These are phyloP conservation scores for Periphyllus acericola DNA, from an alignment of 2,888 invertebrate genomes.

Conservation along the genomic window DNA sequence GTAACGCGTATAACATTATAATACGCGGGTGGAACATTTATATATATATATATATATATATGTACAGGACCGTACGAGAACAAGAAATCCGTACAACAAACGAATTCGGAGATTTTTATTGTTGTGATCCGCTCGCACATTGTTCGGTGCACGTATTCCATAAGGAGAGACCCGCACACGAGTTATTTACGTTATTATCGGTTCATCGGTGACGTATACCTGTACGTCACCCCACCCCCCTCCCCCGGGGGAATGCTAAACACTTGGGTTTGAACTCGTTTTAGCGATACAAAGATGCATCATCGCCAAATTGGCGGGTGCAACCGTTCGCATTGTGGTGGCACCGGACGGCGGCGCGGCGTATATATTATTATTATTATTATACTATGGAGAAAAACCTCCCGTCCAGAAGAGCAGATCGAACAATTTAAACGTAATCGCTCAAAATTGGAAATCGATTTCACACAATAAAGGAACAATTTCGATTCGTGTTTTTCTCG, in stretches of 20 bases:
- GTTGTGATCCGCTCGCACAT: conserved; percentile 36
- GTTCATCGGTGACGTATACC: conserved; percentile 40
- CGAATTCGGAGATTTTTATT: conserved; percentile 42
- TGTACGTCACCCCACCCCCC: neutral
- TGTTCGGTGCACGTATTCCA: conserved; percentile 25
- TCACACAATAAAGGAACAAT: conserved; percentile 37
- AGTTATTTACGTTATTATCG: conserved; percentile 56
- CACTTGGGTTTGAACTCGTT: conserved; percentile 40
- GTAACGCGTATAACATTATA: too few relatives aligned
- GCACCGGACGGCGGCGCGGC: neutral
- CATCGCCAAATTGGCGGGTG: conserved; percentile 51
- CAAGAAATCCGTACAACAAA: conserved; percentile 44
- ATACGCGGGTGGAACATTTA: neutral
- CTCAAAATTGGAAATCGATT: conserved; percentile 47
- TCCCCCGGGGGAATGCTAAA: conserved; percentile 37
- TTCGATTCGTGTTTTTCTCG: neutral
- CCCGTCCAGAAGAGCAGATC: neutral
- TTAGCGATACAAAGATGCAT: conserved; percentile 43
- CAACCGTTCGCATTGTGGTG: conserved; percentile 33
- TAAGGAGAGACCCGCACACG: conserved; percentile 34
- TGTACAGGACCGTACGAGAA: neutral
- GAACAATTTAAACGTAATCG: conserved; percentile 46
- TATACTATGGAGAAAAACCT: neutral
- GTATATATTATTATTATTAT: conserved; percentile 27
- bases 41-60: too few relatives aligned